Base-by-base conservation (phyloP, 2,797 vertebrate species). In the Euphonia xanthogaster region DNA sequence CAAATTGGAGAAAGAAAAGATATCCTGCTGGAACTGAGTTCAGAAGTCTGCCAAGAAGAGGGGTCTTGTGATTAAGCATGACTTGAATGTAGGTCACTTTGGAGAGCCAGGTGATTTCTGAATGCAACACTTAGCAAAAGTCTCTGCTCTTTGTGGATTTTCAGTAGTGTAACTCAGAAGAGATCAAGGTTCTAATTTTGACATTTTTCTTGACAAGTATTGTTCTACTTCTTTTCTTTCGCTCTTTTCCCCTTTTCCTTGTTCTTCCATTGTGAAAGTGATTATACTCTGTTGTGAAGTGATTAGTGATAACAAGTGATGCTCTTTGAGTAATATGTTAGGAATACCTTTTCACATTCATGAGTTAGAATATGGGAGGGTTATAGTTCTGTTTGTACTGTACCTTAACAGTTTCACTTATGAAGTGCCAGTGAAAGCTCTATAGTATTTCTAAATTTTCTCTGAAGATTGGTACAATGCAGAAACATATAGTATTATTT, bases 21-120 rank as follows among this genome's bases (percentile, higher is more conserved):
- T 91, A 68, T 40, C 61, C 86, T 89, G 84, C 88, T 86, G 93
- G 67, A 93, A 22, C 85, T 65, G 47, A 72, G 84, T 91, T 89
- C 78, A 92, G 45, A 93, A 89, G 72, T 37, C 84, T 94, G 95
- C 81, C 88, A 91, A 79, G 65, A 54, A 80, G 68, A 83, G 15
- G 42, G 30, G 65, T 95, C 94, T 91, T 95, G 90, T 96, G 95
- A 97, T 94, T 83, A 94, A 89, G 92, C 86, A 71, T 96, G 90
- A 92, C 88, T 96, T 89, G 88, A 89, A 96, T 88, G 78, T 96
- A 94, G 94, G 92, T 87, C 86, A 10, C 42, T 92, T 87, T 89
- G 92, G 89, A 85, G 39, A 92, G 50, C 88, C 92, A 94, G 88
- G 81, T 96, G 88, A 93, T 85, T 95, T 94, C 78, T 93, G 77